These are phyloP conservation scores for Lithophane ornitopus DNA, from an alignment of 2,888 invertebrate species.

Conservation along the genomic window DNA sequence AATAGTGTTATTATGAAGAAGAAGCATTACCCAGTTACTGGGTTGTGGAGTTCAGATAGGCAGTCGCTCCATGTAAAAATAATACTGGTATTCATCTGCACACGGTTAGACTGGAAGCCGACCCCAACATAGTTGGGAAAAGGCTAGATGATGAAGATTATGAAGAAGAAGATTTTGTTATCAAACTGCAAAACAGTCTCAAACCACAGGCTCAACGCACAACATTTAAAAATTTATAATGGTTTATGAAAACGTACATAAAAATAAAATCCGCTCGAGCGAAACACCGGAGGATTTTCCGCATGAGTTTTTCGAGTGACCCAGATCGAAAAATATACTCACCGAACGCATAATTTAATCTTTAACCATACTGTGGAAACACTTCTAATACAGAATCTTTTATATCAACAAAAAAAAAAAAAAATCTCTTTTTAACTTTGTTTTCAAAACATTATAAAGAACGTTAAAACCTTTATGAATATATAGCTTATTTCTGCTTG, in stretches of 20 bases:
- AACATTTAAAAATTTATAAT: not conserved
- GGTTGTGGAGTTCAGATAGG: too few relatives aligned
- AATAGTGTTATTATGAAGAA: not conserved
- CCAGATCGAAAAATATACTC: constrained; percentile 23
- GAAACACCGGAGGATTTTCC: constrained; percentile 5
- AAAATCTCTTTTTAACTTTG: too few relatives aligned
- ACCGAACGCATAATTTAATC: not conserved
- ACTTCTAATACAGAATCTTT: not conserved
- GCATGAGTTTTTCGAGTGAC: constrained; percentile 7
- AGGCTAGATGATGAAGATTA: too few relatives aligned
- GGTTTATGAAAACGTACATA: not conserved
- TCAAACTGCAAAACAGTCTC: not conserved
- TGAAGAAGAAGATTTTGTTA: not conserved
- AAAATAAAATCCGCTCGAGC: constrained; percentile 4
- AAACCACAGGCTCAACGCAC: not conserved
- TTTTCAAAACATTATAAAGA: not conserved
- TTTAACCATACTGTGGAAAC: not conserved
- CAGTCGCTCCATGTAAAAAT: too few relatives aligned
- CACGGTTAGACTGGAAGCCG: too few relatives aligned
- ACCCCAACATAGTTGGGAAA: too few relatives aligned
- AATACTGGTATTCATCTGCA: too few relatives aligned
- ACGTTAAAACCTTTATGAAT: not conserved
- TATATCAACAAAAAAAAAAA: too few relatives aligned
- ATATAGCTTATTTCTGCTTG: not conserved
- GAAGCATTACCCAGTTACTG: too few relatives aligned